phyloP scores from a whole-genome alignment of 2,113 vertebrate genomes.

The Gnathonemus echidnorhynchus region DNA sequence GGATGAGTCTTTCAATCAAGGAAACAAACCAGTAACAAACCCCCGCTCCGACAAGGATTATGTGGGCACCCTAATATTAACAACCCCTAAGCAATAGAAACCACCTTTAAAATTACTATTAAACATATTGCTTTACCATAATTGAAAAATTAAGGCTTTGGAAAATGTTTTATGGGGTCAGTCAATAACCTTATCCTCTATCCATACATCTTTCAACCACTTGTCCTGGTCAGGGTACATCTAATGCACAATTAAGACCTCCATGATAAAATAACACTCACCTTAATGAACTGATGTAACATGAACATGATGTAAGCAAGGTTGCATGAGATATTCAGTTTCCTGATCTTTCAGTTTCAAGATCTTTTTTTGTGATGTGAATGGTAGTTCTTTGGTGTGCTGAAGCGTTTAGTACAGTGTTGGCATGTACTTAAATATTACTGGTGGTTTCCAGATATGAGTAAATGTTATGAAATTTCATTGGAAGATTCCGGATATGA shows the following conservation, averaged over 20 bases:
- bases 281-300: neutral
- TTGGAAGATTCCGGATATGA: neutral
- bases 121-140: neutral
- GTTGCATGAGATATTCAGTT: neutral
- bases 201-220: neutral
- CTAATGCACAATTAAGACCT: neutral
- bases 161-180: neutral
- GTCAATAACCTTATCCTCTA: neutral
- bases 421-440: neutral
- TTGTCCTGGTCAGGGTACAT: neutral
- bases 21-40: no score
- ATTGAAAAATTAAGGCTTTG: neutral
- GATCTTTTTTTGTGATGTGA: neutral
- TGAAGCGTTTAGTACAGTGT: neutral
- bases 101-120: neutral
- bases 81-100: neutral
- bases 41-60: no score
- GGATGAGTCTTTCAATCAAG: no score
- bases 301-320: neutral
- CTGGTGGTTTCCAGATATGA: neutral
- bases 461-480: neutral
- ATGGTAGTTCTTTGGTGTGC: neutral
- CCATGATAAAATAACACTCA: neutral
- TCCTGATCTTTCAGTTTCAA: neutral
- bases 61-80: no score